phyloP scores from a whole-genome alignment of 30 jellyfish, hydroid and myxozoan genomes.

The Clytia hemisphaerica region DNA sequence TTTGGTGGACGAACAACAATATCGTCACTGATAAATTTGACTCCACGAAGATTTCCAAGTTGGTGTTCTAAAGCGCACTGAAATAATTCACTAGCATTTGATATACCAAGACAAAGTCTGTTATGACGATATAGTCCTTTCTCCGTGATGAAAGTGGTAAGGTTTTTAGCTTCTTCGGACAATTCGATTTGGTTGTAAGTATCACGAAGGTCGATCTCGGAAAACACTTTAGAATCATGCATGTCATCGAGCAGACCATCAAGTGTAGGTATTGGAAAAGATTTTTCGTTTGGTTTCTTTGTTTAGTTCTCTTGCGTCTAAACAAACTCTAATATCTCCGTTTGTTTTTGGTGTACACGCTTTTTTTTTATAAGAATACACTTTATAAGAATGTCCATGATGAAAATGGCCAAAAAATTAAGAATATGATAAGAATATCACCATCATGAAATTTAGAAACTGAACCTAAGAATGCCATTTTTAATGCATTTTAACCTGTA shows the following conservation, averaged over 20 bases:
- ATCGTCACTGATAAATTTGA: slow-evolving; percentile 8
- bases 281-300: background rate
- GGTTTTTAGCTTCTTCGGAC: background rate
- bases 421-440: too few relatives aligned
- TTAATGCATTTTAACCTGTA: too few relatives aligned
- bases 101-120: slow-evolving; percentile 13
- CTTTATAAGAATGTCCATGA: too few relatives aligned
- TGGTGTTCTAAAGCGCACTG: slow-evolving; percentile 10
- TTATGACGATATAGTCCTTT: slow-evolving; percentile 23
- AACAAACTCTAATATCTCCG: background rate
- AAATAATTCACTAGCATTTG: slow-evolving; percentile 18
- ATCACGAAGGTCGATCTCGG: background rate
- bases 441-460: too few relatives aligned
- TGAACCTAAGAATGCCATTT: too few relatives aligned
- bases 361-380: too few relatives aligned
- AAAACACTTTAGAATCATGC: background rate
- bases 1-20: too few relatives aligned
- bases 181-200: background rate
- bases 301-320: background rate
- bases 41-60: slow-evolving; percentile 14
- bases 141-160: slow-evolving; percentile 13
- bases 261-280: background rate
- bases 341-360: slow-evolving; percentile 2
- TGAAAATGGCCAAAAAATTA: too few relatives aligned
- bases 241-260: background rate